These are phyloP conservation scores for silkworm (Bombyx mori) DNA, from an alignment of 1,140 invertebrate genomes.

Conservation along the genomic window ASM3026992v2 NC_085116.1:16929001-16929500, in stretches of 20 bases:
- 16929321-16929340: constrained; percentile 75
- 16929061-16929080: no score
- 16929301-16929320: constrained; percentile 74
- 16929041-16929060: no score
- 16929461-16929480: constrained; percentile 71
- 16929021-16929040: no score
- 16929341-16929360: constrained; percentile 69
- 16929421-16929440: constrained; percentile 73
- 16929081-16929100: no score
- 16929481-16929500: constrained; percentile 63
- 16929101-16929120: no score
- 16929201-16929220: not conserved
- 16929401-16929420: constrained; percentile 71
- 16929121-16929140: no score
- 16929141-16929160: no score
- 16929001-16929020: no score
- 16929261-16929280: constrained; percentile 53
- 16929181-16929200: no score
- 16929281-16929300: constrained; percentile 67
- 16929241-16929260: constrained; percentile 2
- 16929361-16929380: constrained; percentile 70
- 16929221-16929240: not conserved
- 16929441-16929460: constrained; percentile 71
- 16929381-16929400: constrained; percentile 68
- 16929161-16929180: no score